phyloP scores from a whole-genome alignment of 2,888 invertebrate genomes.

The Sarcophaga carnaria region DNA sequence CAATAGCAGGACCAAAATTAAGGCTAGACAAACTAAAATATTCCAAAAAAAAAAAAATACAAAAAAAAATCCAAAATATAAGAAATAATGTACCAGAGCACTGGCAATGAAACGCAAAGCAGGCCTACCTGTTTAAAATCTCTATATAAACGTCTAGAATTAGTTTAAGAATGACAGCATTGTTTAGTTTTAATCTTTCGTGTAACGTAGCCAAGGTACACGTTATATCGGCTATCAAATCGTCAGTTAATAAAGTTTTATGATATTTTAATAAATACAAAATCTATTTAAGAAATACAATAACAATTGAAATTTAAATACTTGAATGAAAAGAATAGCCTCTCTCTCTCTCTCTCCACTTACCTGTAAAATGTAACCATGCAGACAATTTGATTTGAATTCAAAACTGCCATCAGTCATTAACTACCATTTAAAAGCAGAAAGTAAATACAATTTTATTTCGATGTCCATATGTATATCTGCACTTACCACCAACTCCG shows the following conservation, averaged over 20 bases:
- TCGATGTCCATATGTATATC: too few relatives aligned
- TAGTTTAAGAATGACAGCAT: constrained; percentile 73
- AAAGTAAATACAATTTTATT: not conserved
- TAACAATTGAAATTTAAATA: not conserved
- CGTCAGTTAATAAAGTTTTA: constrained; percentile 64
- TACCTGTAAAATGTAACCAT: constrained; percentile 77
- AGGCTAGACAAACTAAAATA: constrained; percentile 69
- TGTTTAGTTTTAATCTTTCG: constrained; percentile 72
- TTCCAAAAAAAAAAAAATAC: not conserved
- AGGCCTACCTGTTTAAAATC: constrained; percentile 73
- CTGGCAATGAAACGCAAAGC: not conserved
- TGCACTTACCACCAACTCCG: constrained; percentile 72
- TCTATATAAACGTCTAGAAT: constrained; percentile 74
- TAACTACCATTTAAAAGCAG: constrained; percentile 49
- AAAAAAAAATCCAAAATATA: not conserved
- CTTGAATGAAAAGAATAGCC: not conserved
- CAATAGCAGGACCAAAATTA: constrained; percentile 69
- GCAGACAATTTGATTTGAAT: constrained; percentile 71
- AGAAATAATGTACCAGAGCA: not conserved
- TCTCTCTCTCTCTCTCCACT: not conserved
- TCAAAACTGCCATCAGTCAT: constrained; percentile 68
- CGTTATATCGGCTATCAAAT: constrained; percentile 72
- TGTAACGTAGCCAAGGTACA: constrained; percentile 72
- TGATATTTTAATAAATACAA: constrained; percentile 70
- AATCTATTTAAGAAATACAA: constrained; percentile 66